A percentile compares a stretch with the other conserved stretches of the same genome.
Evolutionary conservation across 2,888 invertebrate species (phyloP).

Genomic region (Taenaris catops): DNA sequence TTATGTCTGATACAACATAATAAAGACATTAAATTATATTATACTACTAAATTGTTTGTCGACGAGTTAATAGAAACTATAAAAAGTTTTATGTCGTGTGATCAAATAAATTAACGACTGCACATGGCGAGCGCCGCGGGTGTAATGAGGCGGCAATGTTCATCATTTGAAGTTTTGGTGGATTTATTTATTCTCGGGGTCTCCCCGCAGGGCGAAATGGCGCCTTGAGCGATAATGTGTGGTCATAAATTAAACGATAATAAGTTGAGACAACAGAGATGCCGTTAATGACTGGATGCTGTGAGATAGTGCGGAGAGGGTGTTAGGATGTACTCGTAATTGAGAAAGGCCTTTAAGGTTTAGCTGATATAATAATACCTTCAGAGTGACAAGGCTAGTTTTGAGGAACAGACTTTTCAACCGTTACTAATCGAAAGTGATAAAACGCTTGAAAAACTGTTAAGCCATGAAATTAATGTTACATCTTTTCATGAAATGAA

Average conservation of each 20-base stretch:
- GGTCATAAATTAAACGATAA: slow-evolving; percentile 76
- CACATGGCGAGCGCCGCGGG: slow-evolving; percentile 40
- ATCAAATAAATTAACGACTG: slow-evolving; percentile 58
- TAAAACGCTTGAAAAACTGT: too few relatives aligned
- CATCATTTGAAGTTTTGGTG: slow-evolving; percentile 54
- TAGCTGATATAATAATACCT: too few relatives aligned
- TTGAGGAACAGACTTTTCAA: too few relatives aligned
- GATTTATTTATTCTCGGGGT: slow-evolving; percentile 54
- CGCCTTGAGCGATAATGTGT: slow-evolving; percentile 73
- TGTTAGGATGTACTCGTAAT: too few relatives aligned
- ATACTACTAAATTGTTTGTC: slow-evolving; percentile 22
- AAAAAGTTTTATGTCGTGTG: slow-evolving; percentile 60
- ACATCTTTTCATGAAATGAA: too few relatives aligned
- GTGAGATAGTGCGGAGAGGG: slow-evolving; percentile 1
- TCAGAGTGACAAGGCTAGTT: too few relatives aligned
- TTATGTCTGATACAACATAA: too few relatives aligned
- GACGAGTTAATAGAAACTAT: slow-evolving; percentile 48
- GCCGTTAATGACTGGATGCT: slow-evolving; percentile 47
- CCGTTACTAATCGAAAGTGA: too few relatives aligned
- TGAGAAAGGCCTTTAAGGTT: too few relatives aligned
- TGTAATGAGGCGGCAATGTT: slow-evolving; percentile 38
- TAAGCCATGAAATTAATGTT: too few relatives aligned
- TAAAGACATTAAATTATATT: slow-evolving; percentile 3
- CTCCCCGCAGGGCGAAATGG: slow-evolving; percentile 56
- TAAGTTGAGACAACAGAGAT: slow-evolving; percentile 73